Base-by-base conservation (phyloP, 2,888 invertebrate species). In the Tetragnatha montana region DNA sequence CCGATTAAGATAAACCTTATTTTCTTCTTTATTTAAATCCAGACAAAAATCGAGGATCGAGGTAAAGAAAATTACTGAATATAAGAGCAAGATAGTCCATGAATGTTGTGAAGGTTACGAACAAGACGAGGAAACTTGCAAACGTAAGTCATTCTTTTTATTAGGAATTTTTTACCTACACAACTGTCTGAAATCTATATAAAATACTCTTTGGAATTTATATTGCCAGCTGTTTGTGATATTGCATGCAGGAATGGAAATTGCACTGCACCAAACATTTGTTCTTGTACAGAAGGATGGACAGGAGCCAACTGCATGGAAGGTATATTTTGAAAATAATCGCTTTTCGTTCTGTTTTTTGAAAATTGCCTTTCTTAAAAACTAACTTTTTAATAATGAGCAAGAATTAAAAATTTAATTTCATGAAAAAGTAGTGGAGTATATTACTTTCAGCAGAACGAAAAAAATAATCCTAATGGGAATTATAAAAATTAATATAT, bases 61-160 rank as follows among this genome's bases (percentile, higher is more conserved):
- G 12, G 60, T 60, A 17, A 60, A 68, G 60, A 86, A 73, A 19
- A 47, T 47, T 35, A 4, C 12, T 12, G 47, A 71, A 1, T 12
- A 8, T 17, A 73, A 51, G 35, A 73, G 22, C 1, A 86, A 73
- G 21, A 73, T 17, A n/a, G 35, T 68, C 4, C 35, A 19, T 22
- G 73, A 80, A 19, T 86, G 86, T 14, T 86, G 86, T 49, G n/a
- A 22, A n/a, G 86, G 86, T 19, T 86, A 86, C 79, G 49, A 73
- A 74, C 35, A 60, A 8, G 14, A 8, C 12, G 50, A 86, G 7
- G 73, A 14, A 14, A 80, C 22, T 17, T 86, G 86, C 19, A 2
- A 12, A 12, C 73, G 86, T 86, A 73, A 86, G 68, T 47, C 8
- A 60, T 21, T 12, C 10, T n/a, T 75, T 47, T 75, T 6, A n/a